These are phyloP conservation scores for Lamellibrachia columna DNA, from an alignment of 2,888 invertebrate genomes.

Conservation along the genomic window DNA sequence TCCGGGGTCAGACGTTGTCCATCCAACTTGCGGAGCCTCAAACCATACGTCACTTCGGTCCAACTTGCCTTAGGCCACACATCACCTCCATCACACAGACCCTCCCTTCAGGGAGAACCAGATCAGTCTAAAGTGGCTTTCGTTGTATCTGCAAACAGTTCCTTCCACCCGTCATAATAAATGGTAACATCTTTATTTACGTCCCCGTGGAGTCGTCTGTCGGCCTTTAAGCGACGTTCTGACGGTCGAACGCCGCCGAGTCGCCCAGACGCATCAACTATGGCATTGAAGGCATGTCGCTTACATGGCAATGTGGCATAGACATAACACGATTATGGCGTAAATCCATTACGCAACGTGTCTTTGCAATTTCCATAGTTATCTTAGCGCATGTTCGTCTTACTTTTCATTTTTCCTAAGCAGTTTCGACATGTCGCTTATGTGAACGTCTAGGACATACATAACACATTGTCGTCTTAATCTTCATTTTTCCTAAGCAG, in stretches of 20 bases:
- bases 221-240: not conserved
- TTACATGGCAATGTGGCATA: not conserved
- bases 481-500: not conserved
- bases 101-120: not conserved
- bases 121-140: not conserved
- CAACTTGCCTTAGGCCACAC: not conserved
- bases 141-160: not conserved
- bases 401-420: not conserved
- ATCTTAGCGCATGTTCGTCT: not conserved
- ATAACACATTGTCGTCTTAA: not conserved
- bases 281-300: not conserved
- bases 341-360: not conserved
- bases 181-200: not conserved
- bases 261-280: not conserved
- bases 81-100: not conserved
- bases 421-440: not conserved
- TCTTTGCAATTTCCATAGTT: not conserved
- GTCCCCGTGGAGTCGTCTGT: not conserved
- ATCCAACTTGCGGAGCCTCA: not conserved
- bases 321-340: not conserved
- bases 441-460: too few relatives aligned
- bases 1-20: not conserved
- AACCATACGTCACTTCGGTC: not conserved
- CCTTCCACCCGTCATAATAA: not conserved
- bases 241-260: not conserved